These are phyloP conservation scores for Volucella bombylans DNA, from an alignment of 2,888 invertebrate species.

Conservation along the genomic window DNA sequence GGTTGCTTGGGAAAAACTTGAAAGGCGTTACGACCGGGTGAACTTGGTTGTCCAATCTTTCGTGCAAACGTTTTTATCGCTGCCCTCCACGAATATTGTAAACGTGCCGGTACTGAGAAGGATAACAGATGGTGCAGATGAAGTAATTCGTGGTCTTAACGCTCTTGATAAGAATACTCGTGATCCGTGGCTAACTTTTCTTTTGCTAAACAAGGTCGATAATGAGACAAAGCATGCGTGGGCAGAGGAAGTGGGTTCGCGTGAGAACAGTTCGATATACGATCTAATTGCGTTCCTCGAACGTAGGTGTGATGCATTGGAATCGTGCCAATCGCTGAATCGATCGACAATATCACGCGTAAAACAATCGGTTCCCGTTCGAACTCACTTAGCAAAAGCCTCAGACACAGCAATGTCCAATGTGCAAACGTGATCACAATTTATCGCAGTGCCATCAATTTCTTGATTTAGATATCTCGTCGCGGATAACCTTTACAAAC, in stretches of 20 bases:
- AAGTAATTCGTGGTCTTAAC: too few species aligned
- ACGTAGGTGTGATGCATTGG: conserved; percentile 24
- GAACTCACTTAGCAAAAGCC: neutral
- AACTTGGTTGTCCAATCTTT: too few species aligned
- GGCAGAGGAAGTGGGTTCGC: conserved; percentile 30
- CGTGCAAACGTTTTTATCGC: too few species aligned
- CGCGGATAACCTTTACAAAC: neutral
- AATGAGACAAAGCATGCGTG: conserved; percentile 26
- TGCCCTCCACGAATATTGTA: too few species aligned
- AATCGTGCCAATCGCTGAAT: neutral
- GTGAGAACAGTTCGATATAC: conserved; percentile 3
- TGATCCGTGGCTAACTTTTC: conserved; percentile 55
- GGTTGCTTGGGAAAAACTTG: too few species aligned
- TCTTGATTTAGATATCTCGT: conserved; percentile 3
- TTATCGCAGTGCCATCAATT: neutral
- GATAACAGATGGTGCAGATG: too few species aligned
- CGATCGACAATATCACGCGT: too few species aligned
- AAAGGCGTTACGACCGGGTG: too few species aligned
- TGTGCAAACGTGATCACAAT: conserved; percentile 6
- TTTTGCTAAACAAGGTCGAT: conserved; percentile 45
- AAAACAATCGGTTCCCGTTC: too few species aligned
- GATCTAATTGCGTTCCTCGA: conserved; percentile 26
- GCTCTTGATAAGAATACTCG: conserved; percentile 47
- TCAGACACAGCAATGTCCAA: neutral
- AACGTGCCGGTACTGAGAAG: too few species aligned